Percentiles rank a stretch among this genome's conserved stretches.
phyloP scores from a whole-genome alignment of 2,888 invertebrate species.

The Eubasilissa splendida region DNA sequence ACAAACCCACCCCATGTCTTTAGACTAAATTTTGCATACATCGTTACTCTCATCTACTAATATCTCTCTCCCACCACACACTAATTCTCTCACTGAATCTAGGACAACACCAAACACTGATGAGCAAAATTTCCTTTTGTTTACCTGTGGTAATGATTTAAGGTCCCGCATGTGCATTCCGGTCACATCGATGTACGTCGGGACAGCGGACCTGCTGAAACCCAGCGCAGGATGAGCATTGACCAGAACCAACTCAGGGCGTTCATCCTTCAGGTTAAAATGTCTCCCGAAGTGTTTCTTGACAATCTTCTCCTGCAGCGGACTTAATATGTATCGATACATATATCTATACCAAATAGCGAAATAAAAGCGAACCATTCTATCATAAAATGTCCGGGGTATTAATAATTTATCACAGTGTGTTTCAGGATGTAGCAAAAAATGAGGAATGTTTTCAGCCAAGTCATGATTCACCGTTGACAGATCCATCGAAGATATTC shows the following conservation, averaged over 20 bases:
- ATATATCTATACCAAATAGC: background rate
- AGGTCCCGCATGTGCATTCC: constrained; percentile 54
- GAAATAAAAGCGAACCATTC: background rate
- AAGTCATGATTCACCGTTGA: background rate
- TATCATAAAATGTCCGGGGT: background rate
- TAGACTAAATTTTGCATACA: too few species aligned
- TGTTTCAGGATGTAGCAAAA: background rate
- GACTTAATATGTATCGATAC: background rate
- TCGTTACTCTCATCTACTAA: too few species aligned
- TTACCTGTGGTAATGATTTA: constrained; percentile 32
- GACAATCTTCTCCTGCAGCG: background rate
- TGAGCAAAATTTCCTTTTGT: too few species aligned
- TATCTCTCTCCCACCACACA: too few species aligned
- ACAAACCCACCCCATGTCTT: too few species aligned
- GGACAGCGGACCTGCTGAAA: constrained; percentile 37
- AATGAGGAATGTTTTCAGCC: background rate
- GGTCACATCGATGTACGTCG: constrained; percentile 43
- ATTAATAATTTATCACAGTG: background rate
- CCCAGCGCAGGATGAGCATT: constrained; percentile 49
- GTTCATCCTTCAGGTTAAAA: background rate
- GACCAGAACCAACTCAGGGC: constrained; percentile 35
- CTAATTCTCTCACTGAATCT: too few species aligned
- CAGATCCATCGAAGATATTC: constrained; percentile 1
- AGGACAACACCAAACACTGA: too few species aligned
- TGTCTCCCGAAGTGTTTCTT: constrained; percentile 10